Evolutionary conservation across 2,113 vertebrate genomes (phyloP).

Genomic region (Oncorhynchus masou): DNA sequence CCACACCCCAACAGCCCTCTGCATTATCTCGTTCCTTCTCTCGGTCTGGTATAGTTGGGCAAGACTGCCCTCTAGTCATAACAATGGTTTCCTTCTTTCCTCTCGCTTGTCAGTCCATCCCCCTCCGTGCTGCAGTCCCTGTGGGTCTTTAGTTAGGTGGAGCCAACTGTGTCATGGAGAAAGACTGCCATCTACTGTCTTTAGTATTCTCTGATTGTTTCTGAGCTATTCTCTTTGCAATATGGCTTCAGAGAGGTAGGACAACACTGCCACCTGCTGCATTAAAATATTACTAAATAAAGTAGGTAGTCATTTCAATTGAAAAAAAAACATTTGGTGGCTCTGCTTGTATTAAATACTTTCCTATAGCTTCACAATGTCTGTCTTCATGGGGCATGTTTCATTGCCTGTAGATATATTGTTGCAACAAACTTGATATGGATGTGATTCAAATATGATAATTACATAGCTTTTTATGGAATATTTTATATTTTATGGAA

Average conservation of each 20-base stretch:
- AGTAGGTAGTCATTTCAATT: background rate
- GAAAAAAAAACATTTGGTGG: too few relatives aligned
- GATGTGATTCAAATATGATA: too few relatives aligned
- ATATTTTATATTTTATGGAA: background rate
- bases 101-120: constrained; percentile 3
- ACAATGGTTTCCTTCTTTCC: constrained; percentile 1
- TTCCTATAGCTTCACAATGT: background rate
- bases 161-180: background rate
- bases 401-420: background rate
- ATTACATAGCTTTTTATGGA: too few relatives aligned
- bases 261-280: constrained; percentile 1
- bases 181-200: constrained; percentile 1
- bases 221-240: background rate
- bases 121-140: background rate
- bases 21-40: background rate
- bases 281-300: background rate
- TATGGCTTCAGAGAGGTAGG: background rate
- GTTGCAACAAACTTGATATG: background rate
- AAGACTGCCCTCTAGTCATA: constrained; percentile 62
- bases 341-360: background rate
- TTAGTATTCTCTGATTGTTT: background rate
- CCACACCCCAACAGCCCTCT: too few relatives aligned
- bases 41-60: constrained; percentile 9
- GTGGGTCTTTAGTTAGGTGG: background rate
- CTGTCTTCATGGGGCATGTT: too few relatives aligned